Percentiles rank a stretch among this genome's conserved stretches.
Conservation (phyloP, 2,797 vertebrate genomes). For the Eremophila alpestris region DNA sequence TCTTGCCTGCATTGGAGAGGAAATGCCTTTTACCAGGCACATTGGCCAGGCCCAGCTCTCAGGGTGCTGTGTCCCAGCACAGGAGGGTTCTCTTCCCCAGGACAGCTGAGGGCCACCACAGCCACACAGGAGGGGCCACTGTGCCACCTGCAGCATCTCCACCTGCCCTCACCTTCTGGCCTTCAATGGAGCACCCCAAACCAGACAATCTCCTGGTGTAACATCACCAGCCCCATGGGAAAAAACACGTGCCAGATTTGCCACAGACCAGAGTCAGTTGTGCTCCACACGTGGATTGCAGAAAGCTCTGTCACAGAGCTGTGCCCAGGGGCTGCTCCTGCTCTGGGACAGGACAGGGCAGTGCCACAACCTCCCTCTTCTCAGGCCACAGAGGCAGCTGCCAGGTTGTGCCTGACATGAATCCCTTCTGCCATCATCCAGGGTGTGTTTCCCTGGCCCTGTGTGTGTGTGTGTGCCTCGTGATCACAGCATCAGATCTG, state of each 20-base stretch:
- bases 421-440: not conserved
- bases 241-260: accelerated
- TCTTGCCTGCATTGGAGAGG: not conserved
- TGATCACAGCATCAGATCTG: not conserved
- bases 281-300: accelerated
- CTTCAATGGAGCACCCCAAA: not conserved
- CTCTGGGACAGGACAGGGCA: not conserved
- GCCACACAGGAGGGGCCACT: not conserved
- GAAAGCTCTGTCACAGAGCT: not conserved
- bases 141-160: not conserved
- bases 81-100: not conserved
- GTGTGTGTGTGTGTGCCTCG: accelerated
- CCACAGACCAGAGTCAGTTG: not conserved
- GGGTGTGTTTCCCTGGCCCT: not conserved
- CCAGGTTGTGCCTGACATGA: not conserved
- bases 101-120: not conserved
- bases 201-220: not conserved
- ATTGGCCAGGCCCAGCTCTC: not conserved
- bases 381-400: not conserved
- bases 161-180: not conserved
- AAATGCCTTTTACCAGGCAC: not conserved
- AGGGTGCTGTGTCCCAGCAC: not conserved
- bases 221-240: accelerated
- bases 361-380: not conserved
- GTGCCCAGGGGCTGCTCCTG: not conserved